Evolutionary conservation across 1,140 invertebrate species (phyloP), one percentile per base, ranked within the genome.

Genomic region (Zaprionus africanus): DNA sequence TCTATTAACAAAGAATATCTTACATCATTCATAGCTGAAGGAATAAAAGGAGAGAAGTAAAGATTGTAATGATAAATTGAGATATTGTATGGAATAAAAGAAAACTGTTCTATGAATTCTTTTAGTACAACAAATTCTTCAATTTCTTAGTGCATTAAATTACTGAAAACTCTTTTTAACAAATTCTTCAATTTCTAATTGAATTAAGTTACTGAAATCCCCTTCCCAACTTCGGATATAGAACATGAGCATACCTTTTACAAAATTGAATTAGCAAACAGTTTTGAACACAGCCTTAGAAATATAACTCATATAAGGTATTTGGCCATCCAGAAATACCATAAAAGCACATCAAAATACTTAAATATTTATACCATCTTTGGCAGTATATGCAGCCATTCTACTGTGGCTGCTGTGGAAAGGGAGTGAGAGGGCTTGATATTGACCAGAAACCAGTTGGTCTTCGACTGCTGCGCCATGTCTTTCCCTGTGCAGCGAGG

Each of bases 401-500:
- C 36, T 43, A 31, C 22, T 22, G 22, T 22, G 1, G 22, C 22
- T 22, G 22, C 22, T 22, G n/a, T 24, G n/a, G 34, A 62, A 34
- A 12, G 53, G 60, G 60, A 53, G 34, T 13, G 43, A 46, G 5
- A 63, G 38, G 71, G 36, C 56, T 24, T 58, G 22, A 36, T 38
- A 51, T 64, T 60, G 69, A 22, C n/a, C 63, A 59, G 49, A 87
- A 88, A 90, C 84, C 85, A 90, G 85, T 90, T 88, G 61, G 69
- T 13, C 72, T 75, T 59, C 60, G 67, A 57, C 43, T 72, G 62
- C 49, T 54, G n/a, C 76, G 80, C 81, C 76, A 78, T 82, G 54
- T 57, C 72, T 53, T 11, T 34, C 31, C 31, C 9, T 68, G 26
- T 49, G 31, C 67, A 69, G 57, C 43, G 51, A 66, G 26, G 63